A percentile compares a stretch with the other conserved stretches of the same genome.
Conservation (phyloP, 1,140 invertebrate species). For the Camponotus vicinus region DNA sequence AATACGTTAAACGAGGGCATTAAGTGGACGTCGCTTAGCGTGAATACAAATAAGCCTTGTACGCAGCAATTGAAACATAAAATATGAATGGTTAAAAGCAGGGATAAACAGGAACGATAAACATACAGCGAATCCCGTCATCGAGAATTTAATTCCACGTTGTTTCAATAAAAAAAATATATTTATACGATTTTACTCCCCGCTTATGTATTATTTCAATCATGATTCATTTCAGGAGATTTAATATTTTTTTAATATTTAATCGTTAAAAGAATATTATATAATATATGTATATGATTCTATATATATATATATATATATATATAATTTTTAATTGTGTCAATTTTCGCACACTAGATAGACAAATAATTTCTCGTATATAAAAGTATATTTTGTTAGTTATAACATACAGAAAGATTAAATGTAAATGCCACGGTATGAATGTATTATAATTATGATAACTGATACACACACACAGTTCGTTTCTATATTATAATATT, state of each 20-base stretch:
- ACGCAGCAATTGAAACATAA: slow-evolving; percentile 28
- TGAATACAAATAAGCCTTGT: slow-evolving; percentile 35
- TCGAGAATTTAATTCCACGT: slow-evolving; percentile 1
- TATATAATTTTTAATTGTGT: too few relatives aligned
- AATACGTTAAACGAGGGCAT: slow-evolving; percentile 60
- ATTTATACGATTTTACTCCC: background rate
- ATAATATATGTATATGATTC: background rate
- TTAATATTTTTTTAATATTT: background rate
- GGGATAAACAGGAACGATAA: background rate
- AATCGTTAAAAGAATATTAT: background rate
- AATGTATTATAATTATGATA: too few relatives aligned
- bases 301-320: too few relatives aligned
- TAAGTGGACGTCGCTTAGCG: slow-evolving; percentile 45
- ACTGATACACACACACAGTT: too few relatives aligned
- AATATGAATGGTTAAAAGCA: slow-evolving; percentile 38
- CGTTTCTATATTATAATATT: too few relatives aligned
- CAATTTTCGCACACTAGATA: too few relatives aligned
- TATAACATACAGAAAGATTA: too few relatives aligned
- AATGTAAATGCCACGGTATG: too few relatives aligned
- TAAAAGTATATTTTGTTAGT: too few relatives aligned
- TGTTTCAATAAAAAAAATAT: background rate
- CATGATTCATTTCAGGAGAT: background rate
- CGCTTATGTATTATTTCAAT: too few relatives aligned
- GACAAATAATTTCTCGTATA: too few relatives aligned
- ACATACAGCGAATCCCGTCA: slow-evolving; percentile 12